Base-by-base conservation (phyloP, 1,140 invertebrate genomes). In the Adelges cooleyi region DNA sequence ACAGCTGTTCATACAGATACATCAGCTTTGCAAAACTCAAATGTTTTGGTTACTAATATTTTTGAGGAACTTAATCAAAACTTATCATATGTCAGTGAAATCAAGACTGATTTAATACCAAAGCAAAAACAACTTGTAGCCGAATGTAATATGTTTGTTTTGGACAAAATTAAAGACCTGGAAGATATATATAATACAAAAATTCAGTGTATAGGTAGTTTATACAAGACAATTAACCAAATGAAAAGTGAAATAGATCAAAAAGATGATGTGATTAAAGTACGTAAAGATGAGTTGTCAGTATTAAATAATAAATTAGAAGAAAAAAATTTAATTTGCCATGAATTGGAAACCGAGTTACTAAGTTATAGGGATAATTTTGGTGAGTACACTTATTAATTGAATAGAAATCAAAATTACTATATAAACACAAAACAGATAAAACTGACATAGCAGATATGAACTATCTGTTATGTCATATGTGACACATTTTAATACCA, bases 41-140 rank as follows among this genome's bases (percentile, higher is more conserved):
- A n/a, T n/a, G n/a, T n/a, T n/a, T n/a, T n/a, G n/a, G n/a, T n/a
- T n/a, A n/a, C n/a, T n/a, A n/a, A n/a, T n/a, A 11, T 11, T 6
- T 33, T 33, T 20, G 2, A 18, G 13, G 25, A 48, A 29, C 4
- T 62, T 20, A 18, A 62, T 20, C 44, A 62, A 62, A 48, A 62
- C 4, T 48, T 48, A 29, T 9, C 4, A 2, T 33, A 48, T 48
- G n/a, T 62, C 46, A 33, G 46, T 46, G 15, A 20, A 15, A 46
- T 62, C n/a, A 62, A 48, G 13, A 18, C 18, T 33, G 56, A 62
- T 15, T 2, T 62, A 20, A 46, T 62, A 2, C 56, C 56, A 2
- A 62, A 46, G 46, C 56, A 62, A 62, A 62, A 48, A 20, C 25
- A 27, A 20, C 4, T 62, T 29, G 11, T 62, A 22, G 29, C 40